Conservation (phyloP, 2,888 invertebrate genomes). For the Eupithecia vulgata region DNA sequence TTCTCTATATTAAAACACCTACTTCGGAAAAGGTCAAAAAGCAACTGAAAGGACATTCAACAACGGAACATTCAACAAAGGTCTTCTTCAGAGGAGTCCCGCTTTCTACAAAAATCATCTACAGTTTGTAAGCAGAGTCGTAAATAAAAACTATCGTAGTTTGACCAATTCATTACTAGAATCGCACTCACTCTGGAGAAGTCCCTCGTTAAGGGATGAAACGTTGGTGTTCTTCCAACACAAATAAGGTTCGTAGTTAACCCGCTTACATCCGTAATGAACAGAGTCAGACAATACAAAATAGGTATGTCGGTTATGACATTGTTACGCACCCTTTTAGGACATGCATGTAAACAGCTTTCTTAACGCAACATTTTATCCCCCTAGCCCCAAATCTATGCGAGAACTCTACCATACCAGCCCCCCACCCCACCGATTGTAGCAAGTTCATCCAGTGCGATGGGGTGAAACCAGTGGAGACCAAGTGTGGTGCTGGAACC, state of each 20-base stretch:
- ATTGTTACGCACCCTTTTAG: not conserved
- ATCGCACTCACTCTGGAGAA: too few relatives aligned
- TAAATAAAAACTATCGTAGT: too few relatives aligned
- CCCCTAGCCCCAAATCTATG: constrained; percentile 61
- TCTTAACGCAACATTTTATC: constrained; percentile 2
- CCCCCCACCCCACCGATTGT: constrained; percentile 87
- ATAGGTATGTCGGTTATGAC: not conserved
- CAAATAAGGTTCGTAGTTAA: too few relatives aligned
- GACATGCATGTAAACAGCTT: not conserved
- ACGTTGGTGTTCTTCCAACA: too few relatives aligned
- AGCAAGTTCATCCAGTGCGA: constrained; percentile 88
- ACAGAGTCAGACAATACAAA: too few relatives aligned
- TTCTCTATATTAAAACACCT: not conserved
- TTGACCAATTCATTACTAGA: too few relatives aligned
- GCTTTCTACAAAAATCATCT: not conserved
- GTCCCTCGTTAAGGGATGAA: too few relatives aligned
- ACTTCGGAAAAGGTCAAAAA: not conserved
- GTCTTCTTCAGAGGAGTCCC: too few relatives aligned
- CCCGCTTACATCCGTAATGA: too few relatives aligned
- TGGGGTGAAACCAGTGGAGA: constrained; percentile 82
- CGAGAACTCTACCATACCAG: constrained; percentile 79
- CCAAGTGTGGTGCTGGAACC: constrained; percentile 86
- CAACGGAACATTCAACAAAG: too few relatives aligned
- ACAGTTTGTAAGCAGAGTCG: not conserved
- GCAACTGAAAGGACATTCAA: too few relatives aligned